These are phyloP conservation scores for Tipula lateralis DNA, from an alignment of 2,888 invertebrate species.

Conservation along the genomic window DNA sequence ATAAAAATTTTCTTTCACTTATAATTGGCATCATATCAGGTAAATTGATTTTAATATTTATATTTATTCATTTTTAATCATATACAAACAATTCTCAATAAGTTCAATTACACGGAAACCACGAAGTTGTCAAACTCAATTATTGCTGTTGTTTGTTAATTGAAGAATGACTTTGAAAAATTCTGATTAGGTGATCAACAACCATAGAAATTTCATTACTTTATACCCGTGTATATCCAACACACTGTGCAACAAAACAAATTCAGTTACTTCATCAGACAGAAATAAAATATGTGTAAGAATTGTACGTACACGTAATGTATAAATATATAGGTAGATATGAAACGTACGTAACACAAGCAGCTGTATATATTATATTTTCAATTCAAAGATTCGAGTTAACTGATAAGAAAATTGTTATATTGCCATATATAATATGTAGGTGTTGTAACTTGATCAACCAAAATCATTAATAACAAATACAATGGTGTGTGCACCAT, in stretches of 20 bases:
- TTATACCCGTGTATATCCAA: background rate
- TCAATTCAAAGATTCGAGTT: background rate
- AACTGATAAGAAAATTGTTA: background rate
- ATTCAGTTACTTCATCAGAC: background rate
- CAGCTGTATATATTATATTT: background rate
- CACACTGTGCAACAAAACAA: background rate
- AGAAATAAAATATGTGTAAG: background rate
- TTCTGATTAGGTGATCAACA: background rate
- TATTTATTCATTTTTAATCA: background rate
- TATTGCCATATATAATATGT: background rate
- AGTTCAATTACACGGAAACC: background rate
- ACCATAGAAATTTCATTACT: background rate
- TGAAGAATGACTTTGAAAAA: background rate
- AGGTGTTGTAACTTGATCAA: conserved; percentile 1
- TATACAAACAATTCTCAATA: background rate
- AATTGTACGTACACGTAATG: background rate
- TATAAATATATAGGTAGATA: too few relatives aligned
- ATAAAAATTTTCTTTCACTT: background rate
- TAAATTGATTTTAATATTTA: background rate
- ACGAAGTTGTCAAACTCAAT: background rate
- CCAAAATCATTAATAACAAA: background rate
- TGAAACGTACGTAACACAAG: background rate
- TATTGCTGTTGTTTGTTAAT: background rate
- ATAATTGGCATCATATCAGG: background rate
- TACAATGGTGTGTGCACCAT: background rate